Conservation (phyloP, 2,113 vertebrate genomes). For the Hydrochoerus hydrochaeris region DNA sequence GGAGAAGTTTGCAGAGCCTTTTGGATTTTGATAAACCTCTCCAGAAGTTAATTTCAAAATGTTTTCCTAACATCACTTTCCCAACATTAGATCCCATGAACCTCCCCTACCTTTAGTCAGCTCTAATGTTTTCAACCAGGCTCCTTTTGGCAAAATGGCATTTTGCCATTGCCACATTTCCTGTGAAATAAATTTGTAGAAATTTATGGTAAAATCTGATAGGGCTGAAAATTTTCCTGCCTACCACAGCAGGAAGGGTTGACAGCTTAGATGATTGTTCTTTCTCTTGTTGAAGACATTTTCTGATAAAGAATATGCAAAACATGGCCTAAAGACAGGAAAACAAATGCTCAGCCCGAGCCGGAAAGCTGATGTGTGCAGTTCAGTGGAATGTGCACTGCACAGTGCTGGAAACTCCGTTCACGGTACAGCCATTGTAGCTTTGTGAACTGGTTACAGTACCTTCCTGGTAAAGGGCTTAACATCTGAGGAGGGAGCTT, state of each 20-base stretch:
- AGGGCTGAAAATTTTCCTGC: neutral
- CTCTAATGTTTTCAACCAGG: neutral
- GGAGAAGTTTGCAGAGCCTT: conserved; percentile 29
- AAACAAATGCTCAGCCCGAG: neutral
- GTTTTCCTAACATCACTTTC: neutral
- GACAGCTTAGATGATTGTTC: neutral
- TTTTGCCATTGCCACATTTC: neutral
- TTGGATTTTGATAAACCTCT: conserved; percentile 18
- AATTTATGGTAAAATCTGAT: conserved; percentile 9
- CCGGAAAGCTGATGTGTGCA: neutral
- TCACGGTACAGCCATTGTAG: neutral
- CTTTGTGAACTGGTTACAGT: neutral
- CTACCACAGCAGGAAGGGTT: neutral
- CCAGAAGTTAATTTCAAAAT: conserved; percentile 47
- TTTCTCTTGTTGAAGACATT: conserved; percentile 8
- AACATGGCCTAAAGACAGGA: neutral
- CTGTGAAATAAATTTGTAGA: neutral
- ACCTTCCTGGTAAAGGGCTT: neutral
- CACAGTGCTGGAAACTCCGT: neutral
- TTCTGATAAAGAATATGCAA: neutral
- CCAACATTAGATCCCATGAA: neutral
- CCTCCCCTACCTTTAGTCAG: neutral
- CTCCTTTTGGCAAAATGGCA: neutral
- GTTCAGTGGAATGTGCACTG: neutral
- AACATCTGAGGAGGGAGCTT: neutral